Conservation (phyloP, 2,113 vertebrate genomes). For the Camelus dromedarius region DNA sequence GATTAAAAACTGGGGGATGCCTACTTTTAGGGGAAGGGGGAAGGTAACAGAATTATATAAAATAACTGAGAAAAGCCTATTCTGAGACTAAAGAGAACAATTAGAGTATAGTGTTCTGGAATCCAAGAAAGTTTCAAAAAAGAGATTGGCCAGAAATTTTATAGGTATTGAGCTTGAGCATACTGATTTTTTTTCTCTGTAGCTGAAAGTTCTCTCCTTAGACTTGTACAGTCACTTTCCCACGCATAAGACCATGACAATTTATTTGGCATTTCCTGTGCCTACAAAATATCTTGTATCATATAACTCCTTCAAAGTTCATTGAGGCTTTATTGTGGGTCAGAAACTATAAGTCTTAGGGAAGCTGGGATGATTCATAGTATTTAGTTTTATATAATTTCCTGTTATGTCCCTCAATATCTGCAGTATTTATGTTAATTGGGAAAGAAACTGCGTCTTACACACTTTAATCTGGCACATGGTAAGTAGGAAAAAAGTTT, state of each 20-base stretch:
- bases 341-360: not conserved
- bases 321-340: not conserved
- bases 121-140: not conserved
- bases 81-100: not conserved
- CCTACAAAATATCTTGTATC: not conserved
- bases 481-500: not conserved
- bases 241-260: not conserved
- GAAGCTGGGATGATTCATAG: not conserved
- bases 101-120: not conserved
- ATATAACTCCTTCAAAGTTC: not conserved
- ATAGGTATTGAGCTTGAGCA: not conserved
- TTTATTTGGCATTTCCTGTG: not conserved
- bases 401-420: not conserved
- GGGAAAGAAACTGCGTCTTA: not conserved
- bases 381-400: not conserved
- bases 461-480: not conserved
- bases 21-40: not conserved
- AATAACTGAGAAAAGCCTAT: not conserved
- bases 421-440: not conserved
- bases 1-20: not conserved
- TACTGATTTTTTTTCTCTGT: not conserved
- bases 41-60: not conserved
- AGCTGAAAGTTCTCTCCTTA: not conserved
- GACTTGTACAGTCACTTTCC: not conserved
- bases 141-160: not conserved